A percentile compares a stretch with the other conserved stretches of the same genome.
Evolutionary conservation across 2,113 vertebrate genomes (phyloP).

Genomic region (Nyctibius bracteatus): DNA sequence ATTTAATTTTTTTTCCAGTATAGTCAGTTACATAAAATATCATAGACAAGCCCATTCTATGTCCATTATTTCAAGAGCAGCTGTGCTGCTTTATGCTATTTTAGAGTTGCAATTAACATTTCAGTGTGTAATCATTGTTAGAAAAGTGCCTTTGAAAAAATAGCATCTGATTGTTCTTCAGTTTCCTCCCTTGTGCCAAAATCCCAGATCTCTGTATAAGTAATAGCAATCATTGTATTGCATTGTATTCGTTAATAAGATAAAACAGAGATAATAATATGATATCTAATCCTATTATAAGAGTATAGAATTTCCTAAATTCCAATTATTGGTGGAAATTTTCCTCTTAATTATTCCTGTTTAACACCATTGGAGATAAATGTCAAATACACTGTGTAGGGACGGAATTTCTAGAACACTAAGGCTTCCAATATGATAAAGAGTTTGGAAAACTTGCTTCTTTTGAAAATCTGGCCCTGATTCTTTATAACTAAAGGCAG

Average conservation of each 20-base stretch:
- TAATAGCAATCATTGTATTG: neutral
- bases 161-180: neutral
- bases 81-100: neutral
- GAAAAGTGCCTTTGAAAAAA: conserved; percentile 9
- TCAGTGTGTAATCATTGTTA: neutral
- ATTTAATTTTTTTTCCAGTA: neutral
- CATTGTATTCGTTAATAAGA: neutral
- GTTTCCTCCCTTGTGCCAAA: neutral
- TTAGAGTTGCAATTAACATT: neutral
- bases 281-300: neutral
- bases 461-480: neutral
- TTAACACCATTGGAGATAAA: neutral
- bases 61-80: neutral
- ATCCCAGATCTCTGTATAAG: neutral
- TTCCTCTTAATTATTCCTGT: neutral
- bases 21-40: neutral
- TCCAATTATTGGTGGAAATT: neutral
- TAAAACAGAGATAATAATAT: neutral
- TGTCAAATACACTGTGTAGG: neutral
- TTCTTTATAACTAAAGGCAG: neutral
- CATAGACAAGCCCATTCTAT: neutral
- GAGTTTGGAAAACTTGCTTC: neutral
- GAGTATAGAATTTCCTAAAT: neutral
- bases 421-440: neutral
- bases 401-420: neutral